Evolutionary conservation across 53 echinoderm and acorn worm species (phyloP).

Genomic region (Patiria pectinifera): DNA sequence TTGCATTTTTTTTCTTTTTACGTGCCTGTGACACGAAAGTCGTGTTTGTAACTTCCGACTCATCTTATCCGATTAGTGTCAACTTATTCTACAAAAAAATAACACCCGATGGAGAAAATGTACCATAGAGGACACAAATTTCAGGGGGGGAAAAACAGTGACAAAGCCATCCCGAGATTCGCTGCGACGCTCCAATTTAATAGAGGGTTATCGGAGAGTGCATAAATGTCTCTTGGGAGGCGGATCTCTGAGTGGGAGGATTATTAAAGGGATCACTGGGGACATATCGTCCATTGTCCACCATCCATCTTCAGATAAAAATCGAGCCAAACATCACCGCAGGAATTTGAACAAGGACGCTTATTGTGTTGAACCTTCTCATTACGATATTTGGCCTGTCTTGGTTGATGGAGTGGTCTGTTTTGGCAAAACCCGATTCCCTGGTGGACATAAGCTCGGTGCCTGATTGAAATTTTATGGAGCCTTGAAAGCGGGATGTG

Average conservation of each 20-base stretch:
- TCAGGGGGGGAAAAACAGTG: neutral
- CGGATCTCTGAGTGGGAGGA: neutral
- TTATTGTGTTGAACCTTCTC: neutral
- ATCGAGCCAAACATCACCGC: neutral
- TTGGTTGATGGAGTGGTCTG: neutral
- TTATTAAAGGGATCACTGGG: neutral
- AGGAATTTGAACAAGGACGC: neutral
- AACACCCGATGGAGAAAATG: neutral
- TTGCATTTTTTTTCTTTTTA: too few relatives aligned
- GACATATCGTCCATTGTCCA: neutral
- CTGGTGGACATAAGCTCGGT: neutral
- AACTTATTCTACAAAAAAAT: neutral
- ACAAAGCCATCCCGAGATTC: neutral
- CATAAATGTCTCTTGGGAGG: neutral
- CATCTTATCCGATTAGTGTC: too few relatives aligned
- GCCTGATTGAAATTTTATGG: neutral
- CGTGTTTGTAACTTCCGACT: too few relatives aligned
- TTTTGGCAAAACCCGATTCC: neutral
- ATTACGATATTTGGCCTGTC: conserved; percentile 1
- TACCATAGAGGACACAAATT: neutral
- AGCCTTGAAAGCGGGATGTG: neutral
- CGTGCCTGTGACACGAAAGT: too few relatives aligned
- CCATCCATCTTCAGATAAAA: neutral
- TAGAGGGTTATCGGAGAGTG: neutral
- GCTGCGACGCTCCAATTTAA: neutral